Base-by-base conservation (phyloP, 2,888 invertebrate genomes). In the Euzophera pinguis region DNA sequence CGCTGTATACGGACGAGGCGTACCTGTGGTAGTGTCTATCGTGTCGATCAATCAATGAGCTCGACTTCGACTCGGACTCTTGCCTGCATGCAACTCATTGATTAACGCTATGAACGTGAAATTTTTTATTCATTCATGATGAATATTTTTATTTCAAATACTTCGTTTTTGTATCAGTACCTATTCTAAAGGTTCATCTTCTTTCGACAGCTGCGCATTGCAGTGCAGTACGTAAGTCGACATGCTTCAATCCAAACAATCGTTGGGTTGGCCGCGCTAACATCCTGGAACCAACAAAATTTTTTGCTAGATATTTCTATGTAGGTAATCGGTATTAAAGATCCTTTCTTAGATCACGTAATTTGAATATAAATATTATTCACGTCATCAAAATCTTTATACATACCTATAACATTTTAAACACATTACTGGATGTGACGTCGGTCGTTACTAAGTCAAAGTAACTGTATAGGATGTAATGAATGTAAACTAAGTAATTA, bases 121-220 rank as follows among this genome's bases (percentile, higher is more conserved):
- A 87, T 89, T 88, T 87, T 85, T 87, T 85, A 86, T 88, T 88
- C 90, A 89, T 90, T 90, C 88, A 88, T 84, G 76, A 83, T 82
- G 75, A 81, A 85, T 86, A 87, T 76, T 86, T 83, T 84, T 82
- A 82, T 85, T 79, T 78, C 64, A 80, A 81, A 81, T 74, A 63
- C 68, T 76, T 66, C 3, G 6, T 78, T 81, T 79, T 78, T 76
- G 70, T 74, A 73, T 69, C 65, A 66, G 66, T 69, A 69, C 22
- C 22, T 22, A 22, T 71, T 69, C 65, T 61, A 22, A 42, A 50
- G 57, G 60, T 59, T 66, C 65, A 66, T 69, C 69, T 71, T 71
- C 64, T 63, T 57, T 49, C 61, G 56, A 55, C 59, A 61, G 56
- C 64, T 55, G 53, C 58, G 55, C 59, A 60, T 60, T 2, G 54